A percentile compares a stretch with the other conserved stretches of the same genome.
These are phyloP conservation scores for Danaus chrysippus DNA, from an alignment of 2,888 invertebrate genomes.

Conservation along the genomic window DNA sequence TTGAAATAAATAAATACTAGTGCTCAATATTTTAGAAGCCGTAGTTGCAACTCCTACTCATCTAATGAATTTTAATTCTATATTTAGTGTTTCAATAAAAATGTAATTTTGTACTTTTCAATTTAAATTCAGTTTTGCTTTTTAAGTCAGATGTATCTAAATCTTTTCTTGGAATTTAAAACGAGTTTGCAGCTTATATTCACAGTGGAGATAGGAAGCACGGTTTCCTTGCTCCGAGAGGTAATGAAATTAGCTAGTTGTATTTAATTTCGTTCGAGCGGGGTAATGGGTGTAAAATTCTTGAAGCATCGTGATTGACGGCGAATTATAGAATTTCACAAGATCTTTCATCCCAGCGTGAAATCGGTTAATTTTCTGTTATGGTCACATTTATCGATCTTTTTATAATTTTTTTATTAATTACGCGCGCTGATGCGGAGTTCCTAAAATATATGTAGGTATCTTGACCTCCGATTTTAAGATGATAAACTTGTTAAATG, in stretches of 20 bases:
- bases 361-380: not conserved
- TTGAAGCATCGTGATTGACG: constrained; percentile 36
- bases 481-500: too few relatives aligned
- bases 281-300: constrained; percentile 49
- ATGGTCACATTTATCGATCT: constrained; percentile 1
- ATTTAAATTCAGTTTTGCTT: too few relatives aligned
- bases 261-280: constrained; percentile 67
- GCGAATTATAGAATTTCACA: not conserved
- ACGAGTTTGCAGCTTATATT: not conserved
- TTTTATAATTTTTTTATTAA: not conserved
- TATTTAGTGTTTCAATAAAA: too few relatives aligned
- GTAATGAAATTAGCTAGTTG: constrained; percentile 71
- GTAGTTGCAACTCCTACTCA: too few relatives aligned
- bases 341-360: not conserved
- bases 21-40: too few relatives aligned
- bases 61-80: too few relatives aligned
- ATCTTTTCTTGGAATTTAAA: too few relatives aligned
- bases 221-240: constrained; percentile 53
- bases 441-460: not conserved
- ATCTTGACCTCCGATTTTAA: too few relatives aligned
- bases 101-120: too few relatives aligned
- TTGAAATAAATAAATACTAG: too few relatives aligned
- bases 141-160: too few relatives aligned
- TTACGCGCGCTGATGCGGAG: not conserved
- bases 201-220: constrained; percentile 15